These are phyloP conservation scores for Cyrtodaria siliqua DNA, from an alignment of 2,888 invertebrate species.

Conservation along the genomic window DNA sequence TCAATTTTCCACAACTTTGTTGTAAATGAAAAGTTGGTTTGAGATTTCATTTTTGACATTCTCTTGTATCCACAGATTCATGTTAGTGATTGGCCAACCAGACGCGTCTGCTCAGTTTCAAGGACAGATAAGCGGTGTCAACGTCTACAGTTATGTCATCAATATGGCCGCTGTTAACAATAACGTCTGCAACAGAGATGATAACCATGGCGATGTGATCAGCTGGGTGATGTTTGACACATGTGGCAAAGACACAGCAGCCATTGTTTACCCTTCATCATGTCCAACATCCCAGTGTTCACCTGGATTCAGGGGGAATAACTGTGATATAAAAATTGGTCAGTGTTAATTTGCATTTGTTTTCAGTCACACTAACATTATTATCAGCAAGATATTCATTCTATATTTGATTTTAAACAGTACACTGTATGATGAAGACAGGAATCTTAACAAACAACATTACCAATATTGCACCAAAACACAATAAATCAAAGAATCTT, in stretches of 20 bases:
- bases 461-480: no score
- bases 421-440: no score
- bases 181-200: constrained; percentile 44
- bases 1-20: no score
- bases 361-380: no score
- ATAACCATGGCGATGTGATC: constrained; percentile 59
- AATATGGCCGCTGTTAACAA: constrained; percentile 48
- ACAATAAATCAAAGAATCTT: no score
- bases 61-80: constrained; percentile 45
- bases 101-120: constrained; percentile 51
- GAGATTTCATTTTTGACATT: not conserved
- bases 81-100: constrained; percentile 41
- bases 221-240: constrained; percentile 72
- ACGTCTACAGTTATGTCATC: constrained; percentile 63
- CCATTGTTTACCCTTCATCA: constrained; percentile 64
- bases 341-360: no score
- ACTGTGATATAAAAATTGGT: constrained; percentile 90
- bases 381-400: no score
- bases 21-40: not conserved
- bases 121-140: constrained; percentile 74
- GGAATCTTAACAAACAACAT: no score
- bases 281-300: constrained; percentile 88
- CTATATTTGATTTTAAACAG: no score
- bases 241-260: constrained; percentile 54
- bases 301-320: constrained; percentile 93